A percentile compares a stretch with the other conserved stretches of the same genome.
Evolutionary conservation across 2,797 vertebrate genomes (phyloP).

Genomic region (Enteromius afrohamiltoni): DNA sequence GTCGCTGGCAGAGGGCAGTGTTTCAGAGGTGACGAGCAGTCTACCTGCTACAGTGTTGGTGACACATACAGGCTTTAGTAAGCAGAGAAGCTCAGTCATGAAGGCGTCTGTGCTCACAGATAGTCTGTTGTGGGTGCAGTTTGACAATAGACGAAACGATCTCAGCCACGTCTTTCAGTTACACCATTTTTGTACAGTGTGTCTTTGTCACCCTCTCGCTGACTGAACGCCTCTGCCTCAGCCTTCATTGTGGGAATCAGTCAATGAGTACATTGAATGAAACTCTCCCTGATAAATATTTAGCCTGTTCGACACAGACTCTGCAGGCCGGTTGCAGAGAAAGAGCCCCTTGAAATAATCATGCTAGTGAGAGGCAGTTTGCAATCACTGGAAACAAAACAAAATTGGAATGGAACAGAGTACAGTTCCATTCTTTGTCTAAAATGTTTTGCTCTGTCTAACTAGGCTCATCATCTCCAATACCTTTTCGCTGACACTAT

Average conservation of each 20-base stretch:
- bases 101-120: conserved; percentile 11
- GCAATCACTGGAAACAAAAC: not conserved
- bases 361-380: conserved; percentile 11
- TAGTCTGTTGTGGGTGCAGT: conserved; percentile 24
- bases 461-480: not conserved
- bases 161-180: conserved; percentile 30
- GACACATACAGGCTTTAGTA: not conserved
- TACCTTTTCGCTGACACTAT: not conserved
- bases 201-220: conserved; percentile 47
- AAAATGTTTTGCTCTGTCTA: not conserved
- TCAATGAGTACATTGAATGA: conserved; percentile 54
- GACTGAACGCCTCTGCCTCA: conserved; percentile 37
- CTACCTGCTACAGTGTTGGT: conserved; percentile 14
- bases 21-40: conserved; percentile 61
- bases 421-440: not conserved
- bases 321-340: not conserved
- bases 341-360: conserved; percentile 20
- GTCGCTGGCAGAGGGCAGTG: conserved; percentile 76
- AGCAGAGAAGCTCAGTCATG: conserved; percentile 12
- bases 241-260: conserved; percentile 38
- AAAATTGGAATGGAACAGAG: not conserved
- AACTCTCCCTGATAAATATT: conserved; percentile 42
- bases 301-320: conserved; percentile 32
- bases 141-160: conserved; percentile 4
- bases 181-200: conserved; percentile 7